phyloP scores from a whole-genome alignment of 2,113 vertebrate species.

The Labeo rohita region DNA sequence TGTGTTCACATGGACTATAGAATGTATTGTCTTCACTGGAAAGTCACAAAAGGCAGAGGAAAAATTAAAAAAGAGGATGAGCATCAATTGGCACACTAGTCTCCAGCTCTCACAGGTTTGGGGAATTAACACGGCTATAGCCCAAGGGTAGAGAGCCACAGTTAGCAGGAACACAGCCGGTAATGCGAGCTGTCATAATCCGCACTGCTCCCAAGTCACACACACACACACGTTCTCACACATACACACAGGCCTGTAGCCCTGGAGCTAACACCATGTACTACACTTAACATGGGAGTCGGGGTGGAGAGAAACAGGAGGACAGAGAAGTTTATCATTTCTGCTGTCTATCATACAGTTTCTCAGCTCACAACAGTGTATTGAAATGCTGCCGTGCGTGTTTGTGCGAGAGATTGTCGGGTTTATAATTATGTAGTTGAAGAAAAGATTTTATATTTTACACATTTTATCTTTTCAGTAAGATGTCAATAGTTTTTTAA shows the following conservation, averaged over 20 bases:
- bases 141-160: constrained; percentile 49
- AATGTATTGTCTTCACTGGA: neutral
- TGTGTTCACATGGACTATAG: neutral
- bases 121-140: constrained; percentile 61
- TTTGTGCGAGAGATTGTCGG: neutral
- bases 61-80: constrained; percentile 1
- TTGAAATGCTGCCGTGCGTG: neutral
- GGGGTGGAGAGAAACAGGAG: constrained; percentile 11
- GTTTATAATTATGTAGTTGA: neutral
- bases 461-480: neutral
- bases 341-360: neutral
- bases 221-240: constrained; percentile 16
- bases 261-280: constrained; percentile 30
- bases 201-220: constrained; percentile 20
- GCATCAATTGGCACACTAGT: constrained; percentile 10
- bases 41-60: constrained; percentile 1
- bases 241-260: constrained; percentile 16
- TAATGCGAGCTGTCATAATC: constrained; percentile 62
- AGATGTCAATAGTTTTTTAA: neutral
- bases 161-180: constrained; percentile 53
- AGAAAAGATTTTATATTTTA: neutral
- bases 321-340: neutral
- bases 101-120: constrained; percentile 55
- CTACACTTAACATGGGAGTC: constrained; percentile 20
- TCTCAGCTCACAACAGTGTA: neutral